Conservation (phyloP, 2,888 invertebrate species). For the Stictocephala bisonia region DNA sequence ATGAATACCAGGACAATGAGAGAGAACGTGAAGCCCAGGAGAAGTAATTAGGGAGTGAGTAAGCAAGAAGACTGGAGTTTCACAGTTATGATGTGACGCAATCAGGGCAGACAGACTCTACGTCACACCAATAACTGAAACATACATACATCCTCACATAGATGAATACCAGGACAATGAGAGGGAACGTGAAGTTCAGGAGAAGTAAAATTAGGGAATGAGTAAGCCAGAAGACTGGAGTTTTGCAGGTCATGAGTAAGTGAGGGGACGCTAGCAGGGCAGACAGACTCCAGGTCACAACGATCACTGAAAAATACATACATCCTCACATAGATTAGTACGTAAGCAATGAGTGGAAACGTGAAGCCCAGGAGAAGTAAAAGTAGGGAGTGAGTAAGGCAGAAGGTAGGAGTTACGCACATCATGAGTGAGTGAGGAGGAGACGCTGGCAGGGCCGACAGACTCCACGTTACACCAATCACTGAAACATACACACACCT, state of each 20-base stretch:
- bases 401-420: conserved; percentile 46
- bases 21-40: conserved; percentile 64
- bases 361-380: conserved; percentile 63
- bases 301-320: conserved; percentile 64
- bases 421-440: conserved; percentile 51
- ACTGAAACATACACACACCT: conserved; percentile 64
- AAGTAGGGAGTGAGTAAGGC: conserved; percentile 50
- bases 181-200: conserved; percentile 65
- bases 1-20: conserved; percentile 65
- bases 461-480: conserved; percentile 65
- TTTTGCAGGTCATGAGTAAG: conserved; percentile 48
- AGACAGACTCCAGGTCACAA: conserved; percentile 63
- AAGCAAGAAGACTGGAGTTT: conserved; percentile 48
- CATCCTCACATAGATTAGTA: conserved; percentile 66
- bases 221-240: conserved; percentile 51
- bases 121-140: conserved; percentile 64
- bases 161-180: conserved; percentile 66
- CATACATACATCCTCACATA: conserved; percentile 65
- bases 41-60: conserved; percentile 43
- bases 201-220: conserved; percentile 51
- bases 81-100: conserved; percentile 57
- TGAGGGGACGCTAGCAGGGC: conserved; percentile 62
- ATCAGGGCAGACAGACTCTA: conserved; percentile 62
- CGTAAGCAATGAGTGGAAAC: conserved; percentile 65
- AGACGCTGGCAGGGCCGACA: conserved; percentile 61